Base-by-base conservation (phyloP, 2,113 vertebrate genomes). In the Nibea albiflora region DNA sequence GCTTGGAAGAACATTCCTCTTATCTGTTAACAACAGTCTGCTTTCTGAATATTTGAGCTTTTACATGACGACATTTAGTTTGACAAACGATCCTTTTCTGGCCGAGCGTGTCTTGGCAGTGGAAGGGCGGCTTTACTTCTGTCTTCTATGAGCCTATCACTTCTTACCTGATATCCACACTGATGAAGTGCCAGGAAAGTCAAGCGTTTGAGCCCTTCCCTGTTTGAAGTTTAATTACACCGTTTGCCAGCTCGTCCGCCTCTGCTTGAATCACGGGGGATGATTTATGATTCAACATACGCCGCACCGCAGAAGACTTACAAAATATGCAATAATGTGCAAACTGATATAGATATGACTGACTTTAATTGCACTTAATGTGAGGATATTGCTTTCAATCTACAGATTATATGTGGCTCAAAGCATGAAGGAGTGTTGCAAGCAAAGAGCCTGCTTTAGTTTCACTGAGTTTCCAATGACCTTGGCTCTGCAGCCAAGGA, bases 161-260 rank as follows among this genome's bases (percentile, higher is more conserved):
- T 22, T 46, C 47, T 22, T 62, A 65, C 24, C 66, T 72, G 67
- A 58, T 28, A 17, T 57, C 4, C 20, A 19, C 35, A 31, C 56
- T 76, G 74, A 85, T 53, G 42, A 75, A 72, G 80, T 16, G n/a
- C 16, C 73, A 22, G 19, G 20, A 71, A 81, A 67, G 76, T 22
- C 69, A 50, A 79, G 67, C n/a, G 5, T 47, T 26, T 0, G 16
- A 39, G 35, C 12, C 44, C 28, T 24, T 63, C 20, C 53, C 15
- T 17, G 31, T 84, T 66, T 88, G 76, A 85, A 22, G 58, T 90
- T 88, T 78, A 84, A 87, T 81, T 24, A 54, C 28, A n/a, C 20
- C 0, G 42, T 57, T 42, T 54, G 61, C n/a, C 63, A 60, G 61
- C 71, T 83, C 74, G 66, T 88, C 50, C 4, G 64, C 70, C 88